A percentile compares a stretch with the other conserved stretches of the same genome.
These are phyloP conservation scores for Remorina albescens DNA, from an alignment of 2,797 vertebrate genomes.

Conservation along the genomic window DNA sequence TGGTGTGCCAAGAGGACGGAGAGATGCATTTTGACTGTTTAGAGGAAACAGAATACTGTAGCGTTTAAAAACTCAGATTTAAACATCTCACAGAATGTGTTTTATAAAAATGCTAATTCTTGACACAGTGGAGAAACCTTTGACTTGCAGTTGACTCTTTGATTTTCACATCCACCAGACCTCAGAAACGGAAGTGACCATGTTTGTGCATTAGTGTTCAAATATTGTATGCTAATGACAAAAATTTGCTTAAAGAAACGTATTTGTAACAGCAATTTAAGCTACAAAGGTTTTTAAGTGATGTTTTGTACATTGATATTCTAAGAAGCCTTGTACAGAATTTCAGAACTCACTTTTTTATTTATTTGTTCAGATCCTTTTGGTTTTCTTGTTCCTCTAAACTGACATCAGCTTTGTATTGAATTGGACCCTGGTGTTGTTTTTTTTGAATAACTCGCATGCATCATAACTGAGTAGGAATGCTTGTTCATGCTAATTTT, in stretches of 20 bases:
- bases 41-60: slow-evolving; percentile 56
- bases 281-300: slow-evolving; percentile 83
- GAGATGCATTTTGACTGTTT: slow-evolving; percentile 25
- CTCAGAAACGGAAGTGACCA: slow-evolving; percentile 73
- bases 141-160: slow-evolving; percentile 34
- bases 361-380: slow-evolving; percentile 77
- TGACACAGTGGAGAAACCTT: slow-evolving; percentile 35
- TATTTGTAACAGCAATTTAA: slow-evolving; percentile 88
- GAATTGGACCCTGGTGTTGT: slow-evolving; percentile 73
- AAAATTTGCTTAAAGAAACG: slow-evolving; percentile 63
- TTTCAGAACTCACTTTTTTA: slow-evolving; percentile 77
- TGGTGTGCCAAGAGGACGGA: slow-evolving; percentile 44
- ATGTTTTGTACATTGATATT: slow-evolving; percentile 86
- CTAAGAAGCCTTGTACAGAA: slow-evolving; percentile 83
- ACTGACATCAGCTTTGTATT: slow-evolving; percentile 79
- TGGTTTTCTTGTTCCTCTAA: slow-evolving; percentile 68
- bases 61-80: slow-evolving; percentile 46
- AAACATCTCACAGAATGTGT: slow-evolving; percentile 55
- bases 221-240: slow-evolving; percentile 62
- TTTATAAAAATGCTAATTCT: slow-evolving; percentile 52
- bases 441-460: slow-evolving; percentile 79
- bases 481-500: slow-evolving; percentile 69
- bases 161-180: slow-evolving; percentile 59
- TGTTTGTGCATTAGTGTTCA: slow-evolving; percentile 65
- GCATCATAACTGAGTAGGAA: slow-evolving; percentile 72